phyloP scores from a whole-genome alignment of 2,797 vertebrate genomes.

The Halcyon badia region DNA sequence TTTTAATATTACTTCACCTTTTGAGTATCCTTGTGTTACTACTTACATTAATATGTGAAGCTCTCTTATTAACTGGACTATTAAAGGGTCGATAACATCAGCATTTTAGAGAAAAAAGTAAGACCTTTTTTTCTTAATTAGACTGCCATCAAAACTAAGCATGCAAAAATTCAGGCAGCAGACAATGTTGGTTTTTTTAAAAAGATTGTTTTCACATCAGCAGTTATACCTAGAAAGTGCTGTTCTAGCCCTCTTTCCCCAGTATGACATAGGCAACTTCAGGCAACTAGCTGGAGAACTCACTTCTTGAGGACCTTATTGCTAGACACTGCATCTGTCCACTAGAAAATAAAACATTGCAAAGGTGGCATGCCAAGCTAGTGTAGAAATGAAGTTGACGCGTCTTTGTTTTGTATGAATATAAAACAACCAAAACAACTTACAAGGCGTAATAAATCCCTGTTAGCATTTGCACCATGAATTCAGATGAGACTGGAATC shows the following conservation, averaged over 20 bases:
- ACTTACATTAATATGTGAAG: no score
- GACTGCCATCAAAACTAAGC: not conserved
- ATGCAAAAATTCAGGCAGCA: not conserved
- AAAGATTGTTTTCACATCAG: not conserved
- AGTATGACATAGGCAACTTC: not conserved
- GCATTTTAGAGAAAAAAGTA: not conserved
- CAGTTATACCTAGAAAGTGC: not conserved
- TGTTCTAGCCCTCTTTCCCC: not conserved
- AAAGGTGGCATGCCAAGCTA: not conserved
- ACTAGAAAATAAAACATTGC: not conserved
- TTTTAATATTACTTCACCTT: not conserved
- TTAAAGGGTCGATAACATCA: not conserved
- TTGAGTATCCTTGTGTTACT: not conserved
- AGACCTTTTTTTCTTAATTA: not conserved
- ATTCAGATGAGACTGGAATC: constrained; percentile 94
- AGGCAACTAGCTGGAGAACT: not conserved
- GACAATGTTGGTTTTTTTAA: not conserved
- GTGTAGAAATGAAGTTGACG: not conserved
- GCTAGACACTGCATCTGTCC: not conserved
- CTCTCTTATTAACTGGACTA: not conserved
- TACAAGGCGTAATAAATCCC: constrained; percentile 98
- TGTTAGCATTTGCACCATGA: constrained; percentile 97
- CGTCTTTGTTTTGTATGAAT: not conserved
- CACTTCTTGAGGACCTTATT: not conserved
- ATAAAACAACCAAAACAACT: constrained; percentile 66